Evolutionary conservation across 2,888 invertebrate species (phyloP), one percentile per base, ranked within the genome.

Genomic region (Sarcophaga subvicina): DNA sequence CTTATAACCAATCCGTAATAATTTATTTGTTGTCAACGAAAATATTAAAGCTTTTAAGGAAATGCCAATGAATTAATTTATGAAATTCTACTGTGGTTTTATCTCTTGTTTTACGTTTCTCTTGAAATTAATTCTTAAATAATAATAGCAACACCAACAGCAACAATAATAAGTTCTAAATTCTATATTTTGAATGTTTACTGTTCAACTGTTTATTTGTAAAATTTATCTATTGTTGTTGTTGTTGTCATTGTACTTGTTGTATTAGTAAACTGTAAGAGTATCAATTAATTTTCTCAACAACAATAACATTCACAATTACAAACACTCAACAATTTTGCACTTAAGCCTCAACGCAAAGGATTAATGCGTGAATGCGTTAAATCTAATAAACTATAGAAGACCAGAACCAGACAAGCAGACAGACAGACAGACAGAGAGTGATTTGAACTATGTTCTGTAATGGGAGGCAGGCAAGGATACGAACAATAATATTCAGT

Each of bases 311-410:
- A 37, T 37, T 0, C 37, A 75, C 67, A 79, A 75, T 75, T 69
- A 75, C 69, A 60, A 69, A 79, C 62, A 73, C 63, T 76, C 49
- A 70, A 70, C 63, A 63, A 69, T 63, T 73, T 78, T 69, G 80
- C 69, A 83, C 83, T 78, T 83, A 86, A 83, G 80, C 60, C 77
- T 62, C 77, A 27, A 73, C 64, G 64, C 72, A 86, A 86, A 83
- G 86, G 86, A 86, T 86, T 83, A 86, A 86, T 83, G 78, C 73
- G 83, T 83, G 71, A 83, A 83, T 83, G 77, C 73, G 83, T 83
- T 80, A 69, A 83, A 86, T 83, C 79, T 76, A 80, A 80, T 83
- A 83, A 83, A 75, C 67, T 64, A 73, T 69, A 69, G 62, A 73
- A 37, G 37, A 37, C 37, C 37, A 10, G 37, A 8, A 37, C 8